Conservation (phyloP, 2,888 invertebrate species). For the Cataglyphis altisquamis region DNA sequence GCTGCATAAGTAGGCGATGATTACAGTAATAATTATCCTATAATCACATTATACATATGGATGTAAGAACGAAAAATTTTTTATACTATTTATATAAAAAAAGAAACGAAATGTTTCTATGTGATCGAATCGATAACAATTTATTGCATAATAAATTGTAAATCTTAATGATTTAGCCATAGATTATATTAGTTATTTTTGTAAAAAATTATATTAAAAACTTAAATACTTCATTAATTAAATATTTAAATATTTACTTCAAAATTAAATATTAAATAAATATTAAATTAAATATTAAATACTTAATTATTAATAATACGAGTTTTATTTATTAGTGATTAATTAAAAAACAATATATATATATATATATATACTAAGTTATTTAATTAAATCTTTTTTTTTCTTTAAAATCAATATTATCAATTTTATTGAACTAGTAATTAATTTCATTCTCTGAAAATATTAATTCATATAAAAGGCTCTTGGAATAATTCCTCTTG, state of each 20-base stretch:
- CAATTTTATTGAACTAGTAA: neutral
- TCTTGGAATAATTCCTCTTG: conserved; percentile 63
- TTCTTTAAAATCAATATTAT: conserved; percentile 33
- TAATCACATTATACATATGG: neutral
- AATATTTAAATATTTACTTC: too few species aligned
- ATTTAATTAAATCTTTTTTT: neutral
- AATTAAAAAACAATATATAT: neutral
- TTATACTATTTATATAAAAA: neutral
- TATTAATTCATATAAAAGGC: conserved; percentile 41
- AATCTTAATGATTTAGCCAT: neutral
- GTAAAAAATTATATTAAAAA: neutral
- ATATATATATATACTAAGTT: neutral
- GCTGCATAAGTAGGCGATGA: neutral
- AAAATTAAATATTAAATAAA: too few species aligned
- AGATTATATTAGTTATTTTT: neutral
- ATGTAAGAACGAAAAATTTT: neutral
- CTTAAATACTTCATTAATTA: neutral
- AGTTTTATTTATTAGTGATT: neutral
- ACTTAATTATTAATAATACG: neutral
- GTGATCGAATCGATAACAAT: neutral
- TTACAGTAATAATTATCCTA: conserved; percentile 8
- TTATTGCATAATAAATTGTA: neutral
- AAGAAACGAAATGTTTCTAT: neutral
- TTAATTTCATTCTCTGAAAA: neutral
- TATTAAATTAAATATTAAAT: too few species aligned